phyloP scores from a whole-genome alignment of 2,888 invertebrate genomes.

The Gastrophysa polygoni region DNA sequence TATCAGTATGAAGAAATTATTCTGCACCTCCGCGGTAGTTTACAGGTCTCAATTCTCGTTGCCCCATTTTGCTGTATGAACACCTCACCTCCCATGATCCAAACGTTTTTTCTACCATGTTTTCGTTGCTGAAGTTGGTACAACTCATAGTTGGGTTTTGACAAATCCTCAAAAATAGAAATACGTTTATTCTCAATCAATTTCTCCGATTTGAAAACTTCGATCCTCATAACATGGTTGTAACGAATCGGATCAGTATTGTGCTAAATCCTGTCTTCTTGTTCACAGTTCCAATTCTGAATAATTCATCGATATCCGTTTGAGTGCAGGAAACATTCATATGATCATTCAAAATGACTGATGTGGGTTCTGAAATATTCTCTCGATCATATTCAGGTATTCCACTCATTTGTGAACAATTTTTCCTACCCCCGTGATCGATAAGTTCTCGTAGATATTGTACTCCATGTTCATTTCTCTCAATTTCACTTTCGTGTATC shows the following conservation, averaged over 20 bases:
- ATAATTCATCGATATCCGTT: not conserved
- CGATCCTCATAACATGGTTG: not conserved
- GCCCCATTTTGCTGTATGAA: not conserved
- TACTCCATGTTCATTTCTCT: no score
- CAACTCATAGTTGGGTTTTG: not conserved
- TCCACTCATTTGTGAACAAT: not conserved
- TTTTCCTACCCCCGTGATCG: not conserved
- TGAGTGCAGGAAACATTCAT: not conserved
- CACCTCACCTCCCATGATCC: constrained; percentile 3
- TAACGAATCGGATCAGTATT: not conserved
- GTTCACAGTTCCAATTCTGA: not conserved
- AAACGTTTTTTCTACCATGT: not conserved
- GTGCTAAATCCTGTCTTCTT: not conserved
- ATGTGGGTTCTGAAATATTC: not conserved
- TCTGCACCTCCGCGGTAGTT: not conserved
- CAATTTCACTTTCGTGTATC: no score
- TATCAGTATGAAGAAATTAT: not conserved
- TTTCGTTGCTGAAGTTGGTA: not conserved
- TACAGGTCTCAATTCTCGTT: not conserved
- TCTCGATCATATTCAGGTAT: not conserved
- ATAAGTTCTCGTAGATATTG: no score
- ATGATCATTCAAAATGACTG: not conserved
- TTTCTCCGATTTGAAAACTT: not conserved
- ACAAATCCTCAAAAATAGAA: not conserved
- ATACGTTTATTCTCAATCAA: not conserved